Conservation (phyloP, 2,888 invertebrate species). For the Eupithecia dodoneata region DNA sequence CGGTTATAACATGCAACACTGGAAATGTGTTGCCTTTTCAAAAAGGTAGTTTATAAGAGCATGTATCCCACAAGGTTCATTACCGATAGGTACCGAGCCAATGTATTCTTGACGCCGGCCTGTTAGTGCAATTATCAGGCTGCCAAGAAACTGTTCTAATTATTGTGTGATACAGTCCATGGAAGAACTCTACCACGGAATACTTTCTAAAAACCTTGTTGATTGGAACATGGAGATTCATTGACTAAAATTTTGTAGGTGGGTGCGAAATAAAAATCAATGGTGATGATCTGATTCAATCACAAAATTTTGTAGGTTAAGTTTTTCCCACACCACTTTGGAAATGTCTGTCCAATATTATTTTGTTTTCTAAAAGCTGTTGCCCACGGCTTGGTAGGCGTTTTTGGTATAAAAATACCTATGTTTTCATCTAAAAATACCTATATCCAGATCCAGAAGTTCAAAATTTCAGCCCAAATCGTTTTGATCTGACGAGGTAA, state of each 20-base stretch:
- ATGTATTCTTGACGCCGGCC: slow-evolving; percentile 8
- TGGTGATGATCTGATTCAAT: not conserved
- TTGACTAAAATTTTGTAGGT: not conserved
- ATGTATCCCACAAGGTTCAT: slow-evolving; percentile 14
- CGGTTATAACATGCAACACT: too few relatives aligned
- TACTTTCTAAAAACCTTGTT: not conserved
- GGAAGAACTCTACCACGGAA: not conserved
- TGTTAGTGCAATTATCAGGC: slow-evolving; percentile 22
- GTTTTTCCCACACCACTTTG: not conserved
- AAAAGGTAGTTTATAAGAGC: not conserved
- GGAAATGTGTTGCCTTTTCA: not conserved
- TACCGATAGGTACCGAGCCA: not conserved
- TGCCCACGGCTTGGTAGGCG: too few relatives aligned
- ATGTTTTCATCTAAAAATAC: too few relatives aligned
- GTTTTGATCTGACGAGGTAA: too few relatives aligned
- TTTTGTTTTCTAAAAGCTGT: too few relatives aligned
- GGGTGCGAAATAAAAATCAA: not conserved
- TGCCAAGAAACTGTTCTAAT: slow-evolving; percentile 19
- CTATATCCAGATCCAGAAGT: too few relatives aligned
- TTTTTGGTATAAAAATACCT: too few relatives aligned
- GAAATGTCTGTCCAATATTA: not conserved
- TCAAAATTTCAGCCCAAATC: too few relatives aligned
- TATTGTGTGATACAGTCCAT: slow-evolving; percentile 1
- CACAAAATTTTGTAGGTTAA: not conserved
- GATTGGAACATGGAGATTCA: not conserved